Evolutionary conservation across 2,888 invertebrate genomes (phyloP).

Genomic region (Eupeodes latifasciatus): DNA sequence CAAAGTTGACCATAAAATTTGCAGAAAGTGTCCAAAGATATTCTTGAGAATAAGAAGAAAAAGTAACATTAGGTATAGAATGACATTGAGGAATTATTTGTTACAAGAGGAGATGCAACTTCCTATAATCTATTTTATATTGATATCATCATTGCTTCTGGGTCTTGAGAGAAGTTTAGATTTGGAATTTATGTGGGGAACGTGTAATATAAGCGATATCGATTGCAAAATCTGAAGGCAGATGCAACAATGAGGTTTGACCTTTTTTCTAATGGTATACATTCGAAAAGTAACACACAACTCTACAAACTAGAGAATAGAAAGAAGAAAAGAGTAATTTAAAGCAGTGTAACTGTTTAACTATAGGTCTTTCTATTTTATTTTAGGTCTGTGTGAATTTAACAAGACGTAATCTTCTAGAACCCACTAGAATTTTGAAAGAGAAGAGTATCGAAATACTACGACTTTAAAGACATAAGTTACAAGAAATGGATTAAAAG

Average conservation of each 20-base stretch:
- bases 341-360: too few species aligned
- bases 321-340: too few species aligned
- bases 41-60: conserved; percentile 2
- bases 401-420: too few species aligned
- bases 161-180: conserved; percentile 1
- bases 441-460: too few species aligned
- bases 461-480: too few species aligned
- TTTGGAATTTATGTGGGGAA: background rate
- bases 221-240: background rate
- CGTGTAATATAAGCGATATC: conserved; percentile 2
- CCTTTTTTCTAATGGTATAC: background rate
- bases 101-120: conserved; percentile 14
- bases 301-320: too few species aligned
- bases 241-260: background rate
- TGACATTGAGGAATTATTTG: conserved; percentile 16
- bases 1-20: conserved; percentile 17
- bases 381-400: too few species aligned
- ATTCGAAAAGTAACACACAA: too few species aligned
- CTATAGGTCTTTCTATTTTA: too few species aligned
- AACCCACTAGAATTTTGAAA: too few species aligned
- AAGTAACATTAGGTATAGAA: background rate
- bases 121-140: background rate
- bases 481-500: too few species aligned
- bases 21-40: conserved; percentile 17
- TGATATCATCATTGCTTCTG: conserved; percentile 21